Percentiles rank a stretch among this genome's conserved stretches.
phyloP scores from a whole-genome alignment of 2,113 vertebrate species.

The Myocastor coypus region DNA sequence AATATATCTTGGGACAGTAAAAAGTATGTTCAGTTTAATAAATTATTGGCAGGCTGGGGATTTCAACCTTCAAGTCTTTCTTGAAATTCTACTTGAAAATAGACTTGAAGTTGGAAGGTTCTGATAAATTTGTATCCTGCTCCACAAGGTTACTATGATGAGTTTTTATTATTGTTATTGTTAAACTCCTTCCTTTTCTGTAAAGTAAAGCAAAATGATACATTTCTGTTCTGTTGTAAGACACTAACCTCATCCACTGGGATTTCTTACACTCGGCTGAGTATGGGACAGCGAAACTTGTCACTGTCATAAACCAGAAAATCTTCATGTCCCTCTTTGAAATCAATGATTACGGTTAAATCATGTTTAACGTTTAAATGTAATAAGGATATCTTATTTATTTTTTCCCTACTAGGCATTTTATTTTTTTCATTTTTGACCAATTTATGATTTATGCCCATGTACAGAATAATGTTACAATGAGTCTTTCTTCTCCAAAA shows the following conservation, averaged over 20 bases:
- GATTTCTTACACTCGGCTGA: constrained; percentile 4
- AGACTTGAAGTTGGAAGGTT: not conserved
- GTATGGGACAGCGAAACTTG: not conserved
- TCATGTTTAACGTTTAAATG: not conserved
- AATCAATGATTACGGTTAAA: constrained; percentile 28
- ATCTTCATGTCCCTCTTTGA: not conserved
- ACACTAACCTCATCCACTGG: not conserved
- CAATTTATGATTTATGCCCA: not conserved
- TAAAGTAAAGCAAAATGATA: not conserved
- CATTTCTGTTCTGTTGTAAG: not conserved
- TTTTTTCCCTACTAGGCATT: not conserved
- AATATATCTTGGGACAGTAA: not conserved
- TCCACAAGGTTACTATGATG: not conserved
- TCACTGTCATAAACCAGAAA: not conserved
- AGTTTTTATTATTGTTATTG: not conserved
- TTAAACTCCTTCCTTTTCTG: not conserved
- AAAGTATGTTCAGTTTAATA: not conserved
- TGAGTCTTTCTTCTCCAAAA: not conserved
- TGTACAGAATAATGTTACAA: not conserved
- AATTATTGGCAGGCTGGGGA: not conserved
- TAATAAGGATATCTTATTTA: constrained; percentile 6
- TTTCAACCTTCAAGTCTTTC: not conserved
- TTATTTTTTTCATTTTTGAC: not conserved
- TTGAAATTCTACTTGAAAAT: not conserved
- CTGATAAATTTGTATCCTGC: not conserved